Base-by-base conservation (phyloP, 1,140 invertebrate genomes). In the Dendrolimus punctatus region DNA sequence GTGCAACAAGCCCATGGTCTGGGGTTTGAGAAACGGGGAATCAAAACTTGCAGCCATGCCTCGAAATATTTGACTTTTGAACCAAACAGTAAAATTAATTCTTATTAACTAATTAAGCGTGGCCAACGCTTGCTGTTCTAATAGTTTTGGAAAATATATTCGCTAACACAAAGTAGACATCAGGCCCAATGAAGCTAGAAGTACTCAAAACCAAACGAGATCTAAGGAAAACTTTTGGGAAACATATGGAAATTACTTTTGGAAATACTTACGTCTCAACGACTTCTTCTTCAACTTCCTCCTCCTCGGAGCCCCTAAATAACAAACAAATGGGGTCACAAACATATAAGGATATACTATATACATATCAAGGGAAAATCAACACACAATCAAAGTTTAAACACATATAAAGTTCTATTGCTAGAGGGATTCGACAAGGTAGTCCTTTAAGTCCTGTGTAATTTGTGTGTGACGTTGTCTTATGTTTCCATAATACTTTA, bases 271-370 rank as follows among this genome's bases (percentile, higher is more conserved):
- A 92, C 91, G 90, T 90, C 85, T 91, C 90, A 79, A 88, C 88
- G 76, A 90, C 88, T 90, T 92, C 91, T 88, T 89, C 89, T 83
- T 89, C 89, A 67, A 91, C 91, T 80, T 89, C 88, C 89, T 92
- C 91, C 89, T 92, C 90, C 82, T 91, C 91, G 82, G 89, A 90
- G 82, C 84, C 81, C 83, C 84, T 88, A 77, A 71, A 72, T 23
- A 59, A 75, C 48, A 75, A 39, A 66, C 37, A 48, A 51, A 42
- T 49, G 51, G 38, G 37, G 65, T 56, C 61, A 62, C 53, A 63
- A 49, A 56, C 55, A 61, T 46, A 8, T 6, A 9, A 10, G 7
- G n/a, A 10, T 45, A n/a, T n/a, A 44, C 6, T 9, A 6, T 6
- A 45, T 10, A 45, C 43, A 42, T 2, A 42, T 45, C 43, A n/a